Base-by-base conservation (phyloP, 2,113 vertebrate genomes). In the Blennius ocellaris region DNA sequence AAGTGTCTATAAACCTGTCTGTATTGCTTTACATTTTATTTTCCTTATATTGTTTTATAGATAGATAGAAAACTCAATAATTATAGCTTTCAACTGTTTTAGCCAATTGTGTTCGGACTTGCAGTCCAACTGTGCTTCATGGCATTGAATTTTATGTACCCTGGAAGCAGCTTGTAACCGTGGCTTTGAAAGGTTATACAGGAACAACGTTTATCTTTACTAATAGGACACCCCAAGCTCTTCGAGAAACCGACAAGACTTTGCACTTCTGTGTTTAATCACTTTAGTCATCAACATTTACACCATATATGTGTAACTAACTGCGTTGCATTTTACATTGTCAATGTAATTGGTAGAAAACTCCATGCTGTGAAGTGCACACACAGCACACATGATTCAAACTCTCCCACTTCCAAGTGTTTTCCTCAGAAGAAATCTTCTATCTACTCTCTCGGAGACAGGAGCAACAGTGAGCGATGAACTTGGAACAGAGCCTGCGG, bases 21-120 rank as follows among this genome's bases (percentile, higher is more conserved):
- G 21, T 30, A 48, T 17, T 39, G 11, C 0, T 3, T 51, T 45
- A 14, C 8, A 45, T 15, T 54, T 81, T 43, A 10, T 11, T 15
- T 45, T 14, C 60, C 36, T 41, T 44, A 61, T n/a, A 62, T 48
- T 63, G 12, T 47, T 64, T 41, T 44, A 48, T 38, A 50, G 59
- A 0, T 48, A 11, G 30, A 50, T 7, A 4, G 1, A 21, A 39
- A 16, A 50, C 4, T 30, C 4, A 4, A 30, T 30, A 30, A 30
- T 30, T 30, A 30, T 30, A 30, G 21, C 21, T 30, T 30, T 30
- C 4, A 30, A 4, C 21, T 30, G 21, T 30, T 30, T 30, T 30
- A 30, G 21, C 4, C 21, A 2, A 30, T 30, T 30, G 21, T 30
- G 9, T 6, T 59, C 14, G 21, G 21, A 30, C 21, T 39, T 37